These are phyloP conservation scores for Ibidorhyncha struthersii DNA, from an alignment of 2,113 vertebrate species.

Conservation along the genomic window DNA sequence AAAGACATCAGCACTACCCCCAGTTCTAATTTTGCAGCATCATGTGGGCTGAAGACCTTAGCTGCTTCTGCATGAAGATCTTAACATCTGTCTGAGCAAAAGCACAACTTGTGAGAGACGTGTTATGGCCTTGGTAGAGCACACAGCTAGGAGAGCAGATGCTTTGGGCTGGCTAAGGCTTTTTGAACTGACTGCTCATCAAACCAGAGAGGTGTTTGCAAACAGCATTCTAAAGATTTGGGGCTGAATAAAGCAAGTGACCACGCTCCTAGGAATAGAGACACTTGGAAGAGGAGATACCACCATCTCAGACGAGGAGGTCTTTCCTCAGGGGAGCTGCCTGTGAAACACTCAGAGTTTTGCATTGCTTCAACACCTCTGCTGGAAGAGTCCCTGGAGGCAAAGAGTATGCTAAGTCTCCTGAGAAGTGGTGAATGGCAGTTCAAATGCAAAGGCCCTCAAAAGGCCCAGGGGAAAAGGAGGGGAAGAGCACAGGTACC, in stretches of 20 bases:
- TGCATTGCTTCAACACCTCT: not conserved
- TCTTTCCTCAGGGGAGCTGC: not conserved
- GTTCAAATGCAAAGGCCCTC: not conserved
- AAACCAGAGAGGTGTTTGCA: not conserved
- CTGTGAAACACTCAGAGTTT: fast-evolving
- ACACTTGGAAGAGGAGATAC: not conserved
- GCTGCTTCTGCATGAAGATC: not conserved
- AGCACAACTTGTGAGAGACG: fast-evolving
- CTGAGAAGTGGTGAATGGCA: not conserved
- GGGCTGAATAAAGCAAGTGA: not conserved
- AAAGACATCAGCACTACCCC: not conserved
- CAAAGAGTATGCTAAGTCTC: not conserved
- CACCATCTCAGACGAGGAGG: not conserved
- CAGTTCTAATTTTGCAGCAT: not conserved
- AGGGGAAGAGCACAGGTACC: not conserved
- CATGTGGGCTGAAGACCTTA: not conserved
- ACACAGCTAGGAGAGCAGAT: not conserved
- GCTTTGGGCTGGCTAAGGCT: not conserved
- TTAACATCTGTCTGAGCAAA: not conserved
- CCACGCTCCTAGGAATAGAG: fast-evolving
- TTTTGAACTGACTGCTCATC: not conserved
- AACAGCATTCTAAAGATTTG: not conserved
- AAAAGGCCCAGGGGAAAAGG: not conserved
- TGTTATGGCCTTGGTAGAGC: not conserved
- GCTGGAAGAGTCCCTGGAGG: not conserved